These are phyloP conservation scores for Troilus luridus DNA, from an alignment of 2,888 invertebrate genomes.

Conservation along the genomic window DNA sequence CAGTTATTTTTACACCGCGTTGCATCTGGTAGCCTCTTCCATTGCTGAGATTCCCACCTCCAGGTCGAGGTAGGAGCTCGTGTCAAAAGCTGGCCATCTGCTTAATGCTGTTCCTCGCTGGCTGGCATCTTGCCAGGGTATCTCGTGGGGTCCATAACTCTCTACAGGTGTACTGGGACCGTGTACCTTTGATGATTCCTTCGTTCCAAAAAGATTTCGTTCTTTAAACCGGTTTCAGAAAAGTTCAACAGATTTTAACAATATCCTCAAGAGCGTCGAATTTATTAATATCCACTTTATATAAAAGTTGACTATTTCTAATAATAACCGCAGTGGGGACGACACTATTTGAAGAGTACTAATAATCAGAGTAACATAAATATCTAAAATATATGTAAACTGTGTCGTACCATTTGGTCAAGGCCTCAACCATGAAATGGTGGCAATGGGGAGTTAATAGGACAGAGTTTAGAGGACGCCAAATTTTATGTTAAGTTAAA, in stretches of 20 bases:
- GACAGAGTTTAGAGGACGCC: no score
- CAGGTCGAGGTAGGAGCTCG: slow-evolving; percentile 18
- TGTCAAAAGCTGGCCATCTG: slow-evolving; percentile 35
- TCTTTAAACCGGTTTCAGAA: neutral
- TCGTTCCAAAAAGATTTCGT: neutral
- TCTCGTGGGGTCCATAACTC: neutral
- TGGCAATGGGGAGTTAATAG: no score
- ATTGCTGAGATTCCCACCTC: slow-evolving; percentile 16
- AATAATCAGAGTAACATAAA: no score
- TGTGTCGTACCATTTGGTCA: no score
- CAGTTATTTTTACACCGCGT: neutral
- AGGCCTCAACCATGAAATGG: no score
- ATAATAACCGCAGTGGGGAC: no score
- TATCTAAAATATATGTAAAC: no score
- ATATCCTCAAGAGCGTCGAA: no score
- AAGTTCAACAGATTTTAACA: neutral
- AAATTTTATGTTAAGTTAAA: no score
- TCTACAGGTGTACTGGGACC: neutral
- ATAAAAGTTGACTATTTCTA: no score
- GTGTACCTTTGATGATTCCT: neutral
- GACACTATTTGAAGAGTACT: no score
- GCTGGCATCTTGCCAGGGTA: slow-evolving; percentile 1
- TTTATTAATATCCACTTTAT: no score
- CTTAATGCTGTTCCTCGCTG: neutral
- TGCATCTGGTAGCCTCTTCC: neutral